Conservation (phyloP, 2,888 invertebrate species). For the Busseola fusca region DNA sequence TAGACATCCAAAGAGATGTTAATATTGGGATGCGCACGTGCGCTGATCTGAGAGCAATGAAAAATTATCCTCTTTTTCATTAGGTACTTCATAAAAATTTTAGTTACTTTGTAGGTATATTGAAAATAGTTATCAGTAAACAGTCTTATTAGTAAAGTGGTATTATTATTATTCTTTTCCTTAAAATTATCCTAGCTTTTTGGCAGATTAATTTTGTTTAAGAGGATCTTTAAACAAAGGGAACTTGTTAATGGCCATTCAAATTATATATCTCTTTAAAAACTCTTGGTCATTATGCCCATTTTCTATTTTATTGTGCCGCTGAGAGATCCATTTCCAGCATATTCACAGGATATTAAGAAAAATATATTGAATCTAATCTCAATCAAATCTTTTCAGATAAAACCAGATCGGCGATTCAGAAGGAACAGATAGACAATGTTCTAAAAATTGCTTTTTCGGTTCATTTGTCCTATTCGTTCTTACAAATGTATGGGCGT, state of each 20-base stretch:
- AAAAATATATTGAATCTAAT: not conserved
- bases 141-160: not conserved
- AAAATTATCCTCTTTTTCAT: not conserved
- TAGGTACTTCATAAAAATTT: not conserved
- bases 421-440: conserved; percentile 11
- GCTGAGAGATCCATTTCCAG: not conserved
- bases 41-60: not conserved
- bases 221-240: conserved; percentile 4
- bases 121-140: conserved; percentile 3
- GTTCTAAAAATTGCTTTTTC: conserved; percentile 25
- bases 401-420: conserved; percentile 11
- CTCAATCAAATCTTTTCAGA: not conserved
- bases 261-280: not conserved
- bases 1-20: not conserved
- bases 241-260: conserved; percentile 5
- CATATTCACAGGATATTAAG: not conserved
- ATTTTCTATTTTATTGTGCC: not conserved
- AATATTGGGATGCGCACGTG: not conserved
- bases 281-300: conserved; percentile 2
- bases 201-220: conserved; percentile 14
- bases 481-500: conserved; percentile 30
- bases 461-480: conserved; percentile 36
- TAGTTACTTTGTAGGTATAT: not conserved
- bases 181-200: not conserved
- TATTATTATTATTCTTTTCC: conserved; percentile 11